Evolutionary conservation across 2,888 invertebrate species (phyloP).

Genomic region (Meiosimyza decipiens): DNA sequence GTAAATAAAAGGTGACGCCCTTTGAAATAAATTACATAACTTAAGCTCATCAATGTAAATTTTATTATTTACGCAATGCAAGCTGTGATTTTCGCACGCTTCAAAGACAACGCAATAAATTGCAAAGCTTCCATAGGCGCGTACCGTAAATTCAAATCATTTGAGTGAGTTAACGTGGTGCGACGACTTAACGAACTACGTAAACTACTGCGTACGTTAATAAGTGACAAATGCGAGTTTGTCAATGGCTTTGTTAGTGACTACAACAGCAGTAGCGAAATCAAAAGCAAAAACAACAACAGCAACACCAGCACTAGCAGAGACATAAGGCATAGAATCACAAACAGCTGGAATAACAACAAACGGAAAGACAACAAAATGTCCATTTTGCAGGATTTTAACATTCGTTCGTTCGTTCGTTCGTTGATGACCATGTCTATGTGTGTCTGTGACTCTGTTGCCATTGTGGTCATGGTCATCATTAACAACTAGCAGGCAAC

Average conservation of each 20-base stretch:
- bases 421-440: not conserved
- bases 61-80: no score
- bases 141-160: not conserved
- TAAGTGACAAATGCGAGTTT: slow-evolving; percentile 23
- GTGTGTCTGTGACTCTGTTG: slow-evolving; percentile 1
- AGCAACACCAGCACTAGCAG: not conserved
- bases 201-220: not conserved
- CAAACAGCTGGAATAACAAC: not conserved
- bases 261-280: slow-evolving; percentile 39
- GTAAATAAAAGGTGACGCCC: no score
- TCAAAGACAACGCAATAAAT: not conserved
- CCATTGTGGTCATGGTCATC: not conserved
- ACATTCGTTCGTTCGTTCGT: not conserved
- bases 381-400: not conserved
- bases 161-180: not conserved
- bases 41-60: no score
- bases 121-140: not conserved
- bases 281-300: slow-evolving; percentile 1
- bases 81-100: not conserved
- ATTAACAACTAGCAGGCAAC: slow-evolving; percentile 1
- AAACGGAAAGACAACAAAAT: not conserved
- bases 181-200: slow-evolving; percentile 5
- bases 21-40: no score
- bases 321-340: no score
- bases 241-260: slow-evolving; percentile 29